phyloP scores from a whole-genome alignment of 1,140 invertebrate species.

The Brachionus angularis region DNA sequence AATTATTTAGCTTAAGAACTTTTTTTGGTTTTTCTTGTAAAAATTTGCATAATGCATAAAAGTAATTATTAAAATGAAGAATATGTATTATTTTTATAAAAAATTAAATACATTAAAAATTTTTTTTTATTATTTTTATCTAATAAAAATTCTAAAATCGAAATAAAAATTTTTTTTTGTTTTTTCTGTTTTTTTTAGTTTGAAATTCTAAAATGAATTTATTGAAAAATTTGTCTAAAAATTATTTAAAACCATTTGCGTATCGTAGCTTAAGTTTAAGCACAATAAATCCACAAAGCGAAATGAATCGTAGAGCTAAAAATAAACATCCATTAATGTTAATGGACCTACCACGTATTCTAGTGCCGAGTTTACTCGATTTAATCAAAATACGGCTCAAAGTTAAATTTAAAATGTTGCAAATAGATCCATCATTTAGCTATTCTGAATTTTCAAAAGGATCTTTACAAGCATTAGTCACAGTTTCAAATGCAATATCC shows the following conservation, averaged over 20 bases:
- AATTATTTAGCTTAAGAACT: too few species aligned
- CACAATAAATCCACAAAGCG: neutral
- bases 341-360: slow-evolving; percentile 20
- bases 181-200: too few species aligned
- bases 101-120: too few species aligned
- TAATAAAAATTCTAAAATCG: too few species aligned
- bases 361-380: slow-evolving; percentile 8
- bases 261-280: neutral
- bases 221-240: too few species aligned
- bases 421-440: slow-evolving; percentile 30
- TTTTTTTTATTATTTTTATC: too few species aligned
- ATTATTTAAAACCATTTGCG: neutral
- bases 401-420: slow-evolving; percentile 27
- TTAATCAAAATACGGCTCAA: slow-evolving; percentile 11
- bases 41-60: too few species aligned
- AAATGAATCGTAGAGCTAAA: slow-evolving; percentile 5
- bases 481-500: slow-evolving; percentile 31
- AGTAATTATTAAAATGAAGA: too few species aligned
- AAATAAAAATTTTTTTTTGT: too few species aligned
- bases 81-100: too few species aligned
- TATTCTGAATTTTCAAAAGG: slow-evolving; percentile 35
- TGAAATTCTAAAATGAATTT: too few species aligned
- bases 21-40: too few species aligned
- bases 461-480: slow-evolving; percentile 17
- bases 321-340: slow-evolving; percentile 20